Evolutionary conservation across 2,113 vertebrate species (phyloP).

Genomic region (Ochotona princeps): DNA sequence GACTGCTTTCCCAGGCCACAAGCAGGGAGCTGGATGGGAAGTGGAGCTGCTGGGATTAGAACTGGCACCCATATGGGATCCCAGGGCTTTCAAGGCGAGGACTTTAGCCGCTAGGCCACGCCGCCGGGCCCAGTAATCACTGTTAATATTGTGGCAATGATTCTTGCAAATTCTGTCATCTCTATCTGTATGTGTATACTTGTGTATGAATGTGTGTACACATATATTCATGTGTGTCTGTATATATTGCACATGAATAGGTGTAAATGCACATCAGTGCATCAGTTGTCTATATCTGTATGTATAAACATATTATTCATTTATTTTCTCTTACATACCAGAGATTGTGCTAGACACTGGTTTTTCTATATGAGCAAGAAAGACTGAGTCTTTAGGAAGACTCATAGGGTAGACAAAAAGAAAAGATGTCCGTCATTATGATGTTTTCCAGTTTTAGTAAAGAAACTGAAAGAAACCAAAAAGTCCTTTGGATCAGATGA

Average conservation of each 20-base stretch:
- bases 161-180: not conserved
- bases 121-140: too few relatives aligned
- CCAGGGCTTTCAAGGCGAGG: too few relatives aligned
- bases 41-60: too few relatives aligned
- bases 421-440: not conserved
- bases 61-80: too few relatives aligned
- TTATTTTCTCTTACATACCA: not conserved
- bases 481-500: not conserved
- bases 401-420: not conserved
- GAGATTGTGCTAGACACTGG: not conserved
- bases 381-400: not conserved
- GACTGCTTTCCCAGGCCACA: too few relatives aligned
- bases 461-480: not conserved
- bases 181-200: not conserved
- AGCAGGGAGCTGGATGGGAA: too few relatives aligned
- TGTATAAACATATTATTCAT: not conserved
- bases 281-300: conserved; percentile 11
- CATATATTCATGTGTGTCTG: not conserved
- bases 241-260: not conserved
- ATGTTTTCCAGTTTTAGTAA: not conserved
- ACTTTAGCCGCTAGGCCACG: too few relatives aligned
- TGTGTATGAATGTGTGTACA: not conserved
- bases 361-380: conserved; percentile 7
- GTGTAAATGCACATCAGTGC: not conserved
- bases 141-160: not conserved